Base-by-base conservation (phyloP, 2,888 invertebrate genomes). In the Epistrophe eligans region DNA sequence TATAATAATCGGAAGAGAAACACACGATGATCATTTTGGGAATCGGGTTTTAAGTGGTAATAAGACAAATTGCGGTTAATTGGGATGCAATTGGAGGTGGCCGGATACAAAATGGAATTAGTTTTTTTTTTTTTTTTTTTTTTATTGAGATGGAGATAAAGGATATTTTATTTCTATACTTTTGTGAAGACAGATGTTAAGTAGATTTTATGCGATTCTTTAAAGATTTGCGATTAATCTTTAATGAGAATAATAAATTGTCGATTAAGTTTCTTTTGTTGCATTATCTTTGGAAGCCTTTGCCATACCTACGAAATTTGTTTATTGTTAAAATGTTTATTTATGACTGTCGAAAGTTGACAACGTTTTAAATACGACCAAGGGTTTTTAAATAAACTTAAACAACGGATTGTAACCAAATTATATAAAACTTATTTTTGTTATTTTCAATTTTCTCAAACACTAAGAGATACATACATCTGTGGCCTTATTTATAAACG, bases 11-110 rank as follows among this genome's bases (percentile, higher is more conserved):
- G 87, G 55, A 72, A 67, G 72, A 70, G 38, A 66, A 70, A 79
- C 71, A 87, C 50, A 79, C 48, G 72, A 76, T 62, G 76, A 79
- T 77, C 71, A 72, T 79, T 87, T 82, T 76, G n/a, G 38, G 87
- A 87, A 87, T 83, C 60, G 83, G 72, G 52, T 87, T 87, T 87
- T 87, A 87, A 87, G 87, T 87, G 87, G 87, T 87, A 87, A 87
- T 87, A 87, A 87, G 87, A 87, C 87, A 87, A 87, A 87, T 87
- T 87, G 87, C 87, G 87, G 79, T 66, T 87, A 87, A 87, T 87
- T 87, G 87, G 87, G 87, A 83, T 87, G 79, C 83, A 87, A 83
- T 87, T 83, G 82, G 79, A 87, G 72, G 87, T 70, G 79, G 76
- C 87, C 82, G 83, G 83, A 87, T 87, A 83, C 62, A 72, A 77